These are phyloP conservation scores for Thamnaconus septentrionalis DNA, from an alignment of 2,113 vertebrate genomes.

Conservation along the genomic window DNA sequence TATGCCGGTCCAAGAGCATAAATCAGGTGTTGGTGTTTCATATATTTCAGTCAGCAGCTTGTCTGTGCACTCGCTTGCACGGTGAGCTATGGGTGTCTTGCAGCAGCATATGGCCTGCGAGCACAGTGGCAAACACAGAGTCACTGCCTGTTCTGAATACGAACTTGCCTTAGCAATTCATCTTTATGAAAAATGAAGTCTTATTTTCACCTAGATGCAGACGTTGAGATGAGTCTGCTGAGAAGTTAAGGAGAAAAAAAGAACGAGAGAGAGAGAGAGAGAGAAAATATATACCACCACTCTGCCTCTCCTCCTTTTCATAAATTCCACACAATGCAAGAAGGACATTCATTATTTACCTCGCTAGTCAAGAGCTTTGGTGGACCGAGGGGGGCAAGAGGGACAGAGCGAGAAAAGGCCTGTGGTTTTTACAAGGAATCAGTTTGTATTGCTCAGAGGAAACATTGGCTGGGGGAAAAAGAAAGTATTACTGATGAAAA, in stretches of 20 bases:
- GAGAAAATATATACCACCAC: constrained; percentile 53
- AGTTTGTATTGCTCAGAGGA: constrained; percentile 20
- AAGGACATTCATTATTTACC: constrained; percentile 73
- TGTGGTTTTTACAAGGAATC: constrained; percentile 11
- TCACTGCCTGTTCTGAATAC: constrained; percentile 47
- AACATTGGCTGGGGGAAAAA: constrained; percentile 4
- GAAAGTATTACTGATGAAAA: background rate
- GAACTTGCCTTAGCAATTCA: constrained; percentile 46
- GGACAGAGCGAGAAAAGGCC: background rate
- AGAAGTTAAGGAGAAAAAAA: constrained; percentile 54
- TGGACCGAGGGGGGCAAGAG: constrained; percentile 27
- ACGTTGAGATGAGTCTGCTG: constrained; percentile 63
- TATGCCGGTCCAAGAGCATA: constrained; percentile 31
- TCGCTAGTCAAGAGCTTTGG: constrained; percentile 57
- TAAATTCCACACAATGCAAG: constrained; percentile 70
- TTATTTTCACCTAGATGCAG: constrained; percentile 72
- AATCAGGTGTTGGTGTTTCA: constrained; percentile 43
- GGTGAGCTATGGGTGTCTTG: constrained; percentile 53
- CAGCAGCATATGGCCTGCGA: constrained; percentile 28
- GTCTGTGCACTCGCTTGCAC: constrained; percentile 16
- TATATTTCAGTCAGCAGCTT: constrained; percentile 37
- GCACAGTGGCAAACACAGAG: constrained; percentile 36
- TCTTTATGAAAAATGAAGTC: constrained; percentile 71
- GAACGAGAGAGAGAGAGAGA: no score
- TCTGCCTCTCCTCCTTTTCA: constrained; percentile 51